Evolutionary conservation across 2,888 invertebrate species (phyloP).

Genomic region (Eupelmus urozonus): DNA sequence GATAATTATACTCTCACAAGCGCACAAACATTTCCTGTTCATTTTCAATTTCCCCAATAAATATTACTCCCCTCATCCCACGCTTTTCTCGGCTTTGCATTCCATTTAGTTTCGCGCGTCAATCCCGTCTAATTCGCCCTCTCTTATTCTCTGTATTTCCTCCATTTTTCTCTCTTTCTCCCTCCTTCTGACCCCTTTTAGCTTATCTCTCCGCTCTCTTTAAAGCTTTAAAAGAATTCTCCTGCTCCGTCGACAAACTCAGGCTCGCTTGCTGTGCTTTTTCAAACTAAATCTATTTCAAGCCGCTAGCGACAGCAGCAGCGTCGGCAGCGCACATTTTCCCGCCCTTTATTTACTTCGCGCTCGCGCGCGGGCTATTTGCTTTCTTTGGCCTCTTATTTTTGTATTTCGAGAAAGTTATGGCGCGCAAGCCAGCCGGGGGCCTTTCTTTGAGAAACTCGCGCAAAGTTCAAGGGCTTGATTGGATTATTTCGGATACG

Average conservation of each 20-base stretch:
- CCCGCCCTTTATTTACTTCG: conserved; percentile 45
- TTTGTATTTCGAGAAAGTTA: conserved; percentile 34
- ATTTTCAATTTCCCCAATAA: no score
- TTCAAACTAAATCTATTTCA: conserved; percentile 54
- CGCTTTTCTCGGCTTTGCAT: no score
- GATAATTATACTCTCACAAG: no score
- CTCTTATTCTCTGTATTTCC: neutral
- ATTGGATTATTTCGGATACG: conserved; percentile 17
- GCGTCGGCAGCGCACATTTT: no score
- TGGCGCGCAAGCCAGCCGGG: neutral
- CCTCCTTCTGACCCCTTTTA: neutral
- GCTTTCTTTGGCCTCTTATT: neutral
- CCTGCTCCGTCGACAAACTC: neutral
- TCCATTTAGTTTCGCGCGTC: neutral
- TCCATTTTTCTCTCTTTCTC: neutral
- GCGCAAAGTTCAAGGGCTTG: conserved; percentile 38
- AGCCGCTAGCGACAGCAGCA: conserved; percentile 27
- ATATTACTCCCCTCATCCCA: no score
- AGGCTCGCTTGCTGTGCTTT: conserved; percentile 15
- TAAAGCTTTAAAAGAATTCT: conserved; percentile 30
- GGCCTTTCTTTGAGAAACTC: neutral
- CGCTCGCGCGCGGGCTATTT: neutral
- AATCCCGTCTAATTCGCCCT: neutral
- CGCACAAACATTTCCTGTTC: no score
- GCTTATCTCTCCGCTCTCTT: conserved; percentile 2